These are phyloP conservation scores for Cydia amplana DNA, from an alignment of 1,140 invertebrate species.

Conservation along the genomic window DNA sequence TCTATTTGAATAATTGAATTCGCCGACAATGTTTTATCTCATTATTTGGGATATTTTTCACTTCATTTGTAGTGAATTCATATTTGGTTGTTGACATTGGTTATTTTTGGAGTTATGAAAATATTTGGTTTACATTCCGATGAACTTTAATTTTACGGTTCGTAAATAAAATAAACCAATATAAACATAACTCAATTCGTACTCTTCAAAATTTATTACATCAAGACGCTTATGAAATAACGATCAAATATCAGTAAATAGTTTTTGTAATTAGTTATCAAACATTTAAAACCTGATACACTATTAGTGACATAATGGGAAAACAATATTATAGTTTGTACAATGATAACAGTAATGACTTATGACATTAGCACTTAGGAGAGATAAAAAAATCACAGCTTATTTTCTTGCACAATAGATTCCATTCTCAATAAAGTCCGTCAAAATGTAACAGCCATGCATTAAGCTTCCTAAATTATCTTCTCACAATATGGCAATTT, in stretches of 20 bases:
- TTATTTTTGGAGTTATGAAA: neutral
- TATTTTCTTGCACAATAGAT: constrained; percentile 9
- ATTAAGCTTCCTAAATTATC: constrained; percentile 26
- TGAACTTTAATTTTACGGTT: neutral
- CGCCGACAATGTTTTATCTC: neutral
- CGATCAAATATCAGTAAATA: neutral
- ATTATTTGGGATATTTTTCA: neutral
- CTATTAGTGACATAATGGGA: neutral
- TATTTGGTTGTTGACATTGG: constrained; percentile 12
- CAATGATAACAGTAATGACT: neutral
- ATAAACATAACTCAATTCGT: neutral
- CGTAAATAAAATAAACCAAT: neutral
- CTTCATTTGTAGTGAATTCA: neutral
- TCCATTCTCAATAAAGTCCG: constrained; percentile 8
- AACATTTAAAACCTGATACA: neutral
- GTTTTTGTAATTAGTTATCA: neutral
- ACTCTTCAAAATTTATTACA: neutral
- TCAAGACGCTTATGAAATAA: neutral
- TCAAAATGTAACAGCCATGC: constrained; percentile 23
- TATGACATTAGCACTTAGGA: neutral
- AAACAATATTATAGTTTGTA: neutral
- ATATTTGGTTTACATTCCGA: neutral
- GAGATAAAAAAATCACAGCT: neutral
- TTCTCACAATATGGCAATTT: constrained; percentile 28
- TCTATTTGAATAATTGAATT: constrained; percentile 2